These are phyloP conservation scores for Corvus hawaiiensis DNA, from an alignment of 2,113 vertebrate species.

Conservation along the genomic window DNA sequence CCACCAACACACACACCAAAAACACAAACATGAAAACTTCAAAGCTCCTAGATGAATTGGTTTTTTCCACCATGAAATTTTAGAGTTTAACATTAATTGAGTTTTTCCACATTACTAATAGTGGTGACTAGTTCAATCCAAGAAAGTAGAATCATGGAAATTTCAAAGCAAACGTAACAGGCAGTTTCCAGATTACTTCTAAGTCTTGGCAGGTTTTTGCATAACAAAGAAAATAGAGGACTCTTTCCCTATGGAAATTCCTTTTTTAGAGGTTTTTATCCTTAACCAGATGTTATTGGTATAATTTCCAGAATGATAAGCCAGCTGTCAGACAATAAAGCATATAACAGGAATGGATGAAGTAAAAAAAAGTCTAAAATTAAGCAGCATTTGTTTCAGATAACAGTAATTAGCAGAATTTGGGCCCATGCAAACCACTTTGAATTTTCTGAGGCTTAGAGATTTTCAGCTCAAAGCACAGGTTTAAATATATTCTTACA, in stretches of 20 bases:
- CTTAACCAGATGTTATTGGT: not conserved
- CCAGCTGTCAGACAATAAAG: not conserved
- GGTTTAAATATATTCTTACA: not conserved
- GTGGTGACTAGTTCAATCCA: not conserved
- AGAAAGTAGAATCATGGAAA: not conserved
- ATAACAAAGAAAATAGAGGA: not conserved
- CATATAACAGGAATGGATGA: not conserved
- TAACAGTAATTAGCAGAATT: not conserved
- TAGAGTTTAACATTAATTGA: constrained; percentile 12
- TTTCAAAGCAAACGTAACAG: constrained; percentile 1
- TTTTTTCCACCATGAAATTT: constrained; percentile 33
- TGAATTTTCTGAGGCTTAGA: not conserved
- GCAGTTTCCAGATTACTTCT: not conserved
- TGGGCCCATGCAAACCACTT: not conserved
- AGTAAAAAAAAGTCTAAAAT: not conserved
- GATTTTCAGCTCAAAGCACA: not conserved
- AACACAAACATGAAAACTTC: not conserved
- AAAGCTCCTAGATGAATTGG: not conserved
- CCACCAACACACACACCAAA: not conserved
- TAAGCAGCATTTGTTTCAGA: not conserved
- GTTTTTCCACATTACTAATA: constrained; percentile 9
- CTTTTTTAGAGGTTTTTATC: not conserved
- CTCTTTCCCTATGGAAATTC: not conserved
- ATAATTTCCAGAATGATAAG: constrained; percentile 11
- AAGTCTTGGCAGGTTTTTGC: not conserved